phyloP scores from a whole-genome alignment of 2,797 vertebrate genomes.

The Sus cebifrons region DNA sequence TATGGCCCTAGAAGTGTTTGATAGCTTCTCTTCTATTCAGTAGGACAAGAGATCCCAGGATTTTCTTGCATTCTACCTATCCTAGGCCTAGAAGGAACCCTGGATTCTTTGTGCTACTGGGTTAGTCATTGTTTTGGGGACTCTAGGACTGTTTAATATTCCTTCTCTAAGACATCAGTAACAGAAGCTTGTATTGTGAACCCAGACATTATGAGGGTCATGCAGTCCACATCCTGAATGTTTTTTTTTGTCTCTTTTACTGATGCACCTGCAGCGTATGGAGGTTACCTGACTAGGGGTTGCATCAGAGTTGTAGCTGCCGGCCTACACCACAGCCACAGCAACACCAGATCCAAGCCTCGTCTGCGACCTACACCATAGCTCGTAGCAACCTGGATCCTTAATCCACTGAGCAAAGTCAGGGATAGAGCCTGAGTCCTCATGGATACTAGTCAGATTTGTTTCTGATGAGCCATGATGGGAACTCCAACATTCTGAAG shows the following conservation, averaged over 20 bases:
- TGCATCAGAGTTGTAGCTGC: too few species aligned
- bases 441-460: too few species aligned
- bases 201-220: neutral
- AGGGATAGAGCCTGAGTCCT: too few species aligned
- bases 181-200: constrained; percentile 22
- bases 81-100: neutral
- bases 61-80: neutral
- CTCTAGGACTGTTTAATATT: neutral
- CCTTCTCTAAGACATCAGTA: neutral
- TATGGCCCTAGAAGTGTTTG: neutral
- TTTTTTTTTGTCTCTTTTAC: neutral
- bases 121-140: neutral
- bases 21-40: neutral
- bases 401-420: too few species aligned
- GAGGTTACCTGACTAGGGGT: too few species aligned
- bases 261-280: too few species aligned
- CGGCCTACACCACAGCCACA: too few species aligned
- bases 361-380: too few species aligned
- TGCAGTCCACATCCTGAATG: neutral
- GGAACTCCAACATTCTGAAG: neutral
- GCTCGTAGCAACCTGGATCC: too few species aligned
- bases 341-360: too few species aligned
- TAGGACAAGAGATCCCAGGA: neutral
- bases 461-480: too few species aligned
- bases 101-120: neutral